Percentiles rank a stretch among this genome's conserved stretches.
Evolutionary conservation across 2,113 vertebrate genomes (phyloP).

Genomic region (Tragelaphus buxtoni): DNA sequence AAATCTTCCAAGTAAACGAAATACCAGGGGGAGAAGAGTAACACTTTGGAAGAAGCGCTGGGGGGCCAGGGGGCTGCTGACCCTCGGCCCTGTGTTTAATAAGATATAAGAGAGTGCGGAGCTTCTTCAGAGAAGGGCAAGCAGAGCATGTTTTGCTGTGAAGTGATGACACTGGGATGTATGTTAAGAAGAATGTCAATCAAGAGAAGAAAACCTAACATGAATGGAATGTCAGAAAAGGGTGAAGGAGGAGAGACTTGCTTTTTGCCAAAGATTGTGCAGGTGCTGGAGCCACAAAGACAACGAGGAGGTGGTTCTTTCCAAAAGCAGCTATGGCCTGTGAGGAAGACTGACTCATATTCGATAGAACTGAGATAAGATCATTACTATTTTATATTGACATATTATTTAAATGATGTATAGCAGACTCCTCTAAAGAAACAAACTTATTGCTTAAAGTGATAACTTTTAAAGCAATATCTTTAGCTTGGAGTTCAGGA

Average conservation of each 20-base stretch:
- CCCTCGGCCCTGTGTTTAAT: neutral
- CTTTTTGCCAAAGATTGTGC: neutral
- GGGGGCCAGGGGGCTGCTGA: neutral
- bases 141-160: neutral
- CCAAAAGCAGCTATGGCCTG: neutral
- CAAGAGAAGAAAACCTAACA: neutral
- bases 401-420: neutral
- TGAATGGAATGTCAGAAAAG: neutral
- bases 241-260: neutral
- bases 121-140: neutral
- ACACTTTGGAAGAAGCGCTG: neutral
- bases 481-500: neutral
- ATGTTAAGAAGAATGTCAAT: neutral
- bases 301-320: neutral
- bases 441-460: neutral
- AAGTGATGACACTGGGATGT: neutral
- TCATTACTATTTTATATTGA: neutral
- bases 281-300: neutral
- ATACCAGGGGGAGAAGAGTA: neutral
- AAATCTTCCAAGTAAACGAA: neutral
- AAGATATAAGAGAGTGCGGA: neutral
- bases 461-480: neutral
- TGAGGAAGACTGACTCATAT: neutral
- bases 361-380: neutral
- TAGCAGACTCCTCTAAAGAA: neutral